Evolutionary conservation across 2,888 invertebrate genomes (phyloP).

Genomic region (Agriopis aurantiaria): DNA sequence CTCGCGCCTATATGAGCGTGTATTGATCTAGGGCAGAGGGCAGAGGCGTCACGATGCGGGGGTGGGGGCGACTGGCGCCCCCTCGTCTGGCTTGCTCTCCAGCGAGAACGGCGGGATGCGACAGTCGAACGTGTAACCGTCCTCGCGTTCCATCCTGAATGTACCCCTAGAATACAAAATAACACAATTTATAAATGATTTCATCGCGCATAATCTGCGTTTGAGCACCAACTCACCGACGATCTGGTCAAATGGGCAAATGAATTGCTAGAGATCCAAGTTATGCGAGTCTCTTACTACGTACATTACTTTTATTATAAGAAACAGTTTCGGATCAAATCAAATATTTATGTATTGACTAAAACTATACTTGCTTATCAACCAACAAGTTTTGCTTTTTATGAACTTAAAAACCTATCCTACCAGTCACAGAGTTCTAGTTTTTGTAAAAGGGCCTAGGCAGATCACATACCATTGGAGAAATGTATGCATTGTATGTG

Average conservation of each 20-base stretch:
- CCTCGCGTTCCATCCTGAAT: conserved; percentile 98
- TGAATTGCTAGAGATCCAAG: not conserved
- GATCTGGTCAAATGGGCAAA: not conserved
- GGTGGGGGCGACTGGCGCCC: conserved; percentile 70
- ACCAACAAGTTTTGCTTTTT: no score
- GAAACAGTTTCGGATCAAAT: no score
- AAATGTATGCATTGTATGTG: no score
- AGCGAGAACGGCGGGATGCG: conserved; percentile 98
- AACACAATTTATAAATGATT: not conserved
- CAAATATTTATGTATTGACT: no score
- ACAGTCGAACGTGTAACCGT: conserved; percentile 98
- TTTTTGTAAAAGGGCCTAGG: no score
- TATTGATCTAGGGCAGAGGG: not conserved
- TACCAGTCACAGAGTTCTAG: no score
- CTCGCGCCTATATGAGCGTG: not conserved
- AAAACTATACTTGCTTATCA: no score
- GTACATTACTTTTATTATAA: no score
- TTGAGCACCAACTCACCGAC: not conserved
- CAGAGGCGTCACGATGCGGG: conserved; percentile 62
- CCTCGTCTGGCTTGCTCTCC: conserved; percentile 95
- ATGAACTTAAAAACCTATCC: no score
- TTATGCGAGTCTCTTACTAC: no score
- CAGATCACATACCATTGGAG: no score
- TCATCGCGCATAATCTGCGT: no score
- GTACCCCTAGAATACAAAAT: conserved; percentile 88